Evolutionary conservation across 2,888 invertebrate genomes (phyloP), one percentile per base, ranked within the genome.

Genomic region (Ommatoiulus sabulosus): DNA sequence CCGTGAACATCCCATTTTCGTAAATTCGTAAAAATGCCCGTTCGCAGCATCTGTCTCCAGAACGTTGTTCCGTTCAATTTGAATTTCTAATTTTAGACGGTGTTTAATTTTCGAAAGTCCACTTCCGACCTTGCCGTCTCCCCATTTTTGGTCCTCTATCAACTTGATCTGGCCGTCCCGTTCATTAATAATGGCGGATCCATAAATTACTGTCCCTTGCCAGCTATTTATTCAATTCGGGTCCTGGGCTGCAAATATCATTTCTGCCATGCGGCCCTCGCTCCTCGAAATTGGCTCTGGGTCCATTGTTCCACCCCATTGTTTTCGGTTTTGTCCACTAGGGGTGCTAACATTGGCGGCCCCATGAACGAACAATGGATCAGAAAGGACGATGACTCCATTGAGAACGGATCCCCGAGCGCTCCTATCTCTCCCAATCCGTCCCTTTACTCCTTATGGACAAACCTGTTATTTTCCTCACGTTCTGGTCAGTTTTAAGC

Each of bases 391-490:
- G 72, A 72, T 72, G 72, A 24, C 72, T 72, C 72, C 72, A 72
- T 72, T 72, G 72, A 72, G 24, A 7, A n/a, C 6, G 72, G 24
- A 20, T 63, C n/a, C 7, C n/a, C 3, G n/a, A n/a, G 63, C n/a
- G 17, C 63, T 63, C n/a, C 24, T 72, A 72, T 24, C 72, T 24
- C 20, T 20, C 20, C 8, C 72, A 7, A 24, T 3, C 5, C 24
- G 24, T 7, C 20, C 20, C 72, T 72, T 7, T 2, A 24, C 20
- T 24, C 24, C 24, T 3, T 4, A 72, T 24, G 72, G 24, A 7
- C 72, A 72, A 24, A 24, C 72, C 72, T 72, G 72, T 72, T 72
- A 72, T 72, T 72, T 72, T 72, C 72, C 72, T 72, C 72, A 72
- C 72, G 72, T 24, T 72, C 24, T 24, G 72, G 72, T 7, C 72